Conservation (phyloP, 1,140 invertebrate genomes). For the Wasmannia auropunctata region DNA sequence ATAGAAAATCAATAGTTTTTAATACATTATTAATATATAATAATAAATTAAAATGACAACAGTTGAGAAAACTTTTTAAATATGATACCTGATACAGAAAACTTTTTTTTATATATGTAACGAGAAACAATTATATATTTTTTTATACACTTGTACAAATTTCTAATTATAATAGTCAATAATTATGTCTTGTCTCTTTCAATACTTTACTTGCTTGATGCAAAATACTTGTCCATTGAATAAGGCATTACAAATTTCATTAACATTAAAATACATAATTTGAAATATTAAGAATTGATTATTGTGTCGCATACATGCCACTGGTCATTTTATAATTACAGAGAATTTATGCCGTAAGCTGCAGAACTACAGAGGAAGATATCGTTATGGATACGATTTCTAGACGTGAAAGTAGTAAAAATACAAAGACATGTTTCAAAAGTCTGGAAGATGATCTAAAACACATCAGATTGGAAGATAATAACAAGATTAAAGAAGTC, state of each 20-base stretch:
- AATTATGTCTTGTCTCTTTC: background rate
- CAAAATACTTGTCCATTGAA: background rate
- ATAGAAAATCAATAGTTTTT: background rate
- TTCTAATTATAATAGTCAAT: background rate
- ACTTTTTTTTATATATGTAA: background rate
- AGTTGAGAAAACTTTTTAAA: background rate
- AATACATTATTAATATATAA: background rate
- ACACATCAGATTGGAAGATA: background rate
- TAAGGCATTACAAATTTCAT: background rate
- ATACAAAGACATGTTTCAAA: conserved; percentile 3
- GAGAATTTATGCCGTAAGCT: conserved; percentile 1
- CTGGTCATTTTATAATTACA: conserved; percentile 22
- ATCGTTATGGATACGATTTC: conserved; percentile 38
- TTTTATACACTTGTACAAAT: background rate
- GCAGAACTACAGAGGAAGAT: conserved; percentile 29
- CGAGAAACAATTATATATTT: background rate
- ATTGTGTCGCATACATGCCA: background rate
- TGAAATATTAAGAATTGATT: conserved; percentile 1
- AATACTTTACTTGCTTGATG: background rate
- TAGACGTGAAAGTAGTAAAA: background rate
- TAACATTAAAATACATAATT: background rate
- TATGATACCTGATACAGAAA: background rate
- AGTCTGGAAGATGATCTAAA: background rate
- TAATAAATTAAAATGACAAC: too few relatives aligned
- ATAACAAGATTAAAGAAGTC: conserved; percentile 48